Base-by-base conservation (phyloP, 2,113 vertebrate species). In the Naja naja region DNA sequence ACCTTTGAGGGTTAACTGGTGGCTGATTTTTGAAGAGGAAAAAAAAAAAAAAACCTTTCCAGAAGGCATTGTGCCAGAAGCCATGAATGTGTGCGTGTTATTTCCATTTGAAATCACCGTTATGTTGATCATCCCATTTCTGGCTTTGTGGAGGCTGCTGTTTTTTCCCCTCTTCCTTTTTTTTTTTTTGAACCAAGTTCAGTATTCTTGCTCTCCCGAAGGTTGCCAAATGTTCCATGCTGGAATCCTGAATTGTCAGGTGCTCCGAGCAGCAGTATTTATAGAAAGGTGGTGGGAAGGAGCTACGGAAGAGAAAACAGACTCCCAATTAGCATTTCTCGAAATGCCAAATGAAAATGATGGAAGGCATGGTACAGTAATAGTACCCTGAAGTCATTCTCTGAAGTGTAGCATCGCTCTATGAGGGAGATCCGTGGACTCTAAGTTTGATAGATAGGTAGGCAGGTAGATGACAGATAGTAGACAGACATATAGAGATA, bases 91-190 rank as follows among this genome's bases (percentile, higher is more conserved):
- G 11, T 5, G 55, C 12, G 4, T 89, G 69, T 56, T 85, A 85
- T 60, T 92, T 92, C 69, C 52, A 92, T 92, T 58, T 92, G 92
- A 89, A 85, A 85, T 89, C 92, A 89, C 10, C 12, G 43, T 85
- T 85, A 39, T 58, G 92, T 58, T 92, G 89, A 89, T 93, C 88
- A 11, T 93, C 89, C 69, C 54, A 20, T 88, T 5, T 93, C 74
- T 85, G n/a, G 39, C 92, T 58, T n/a, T 55, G 23, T 22, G 18
- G 1, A 14, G 10, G n/a, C 3, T 10, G 60, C 7, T 22, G 1
- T 34, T 7, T 55, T 8, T 20, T 23, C 0, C 54, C 3, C 18
- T 55, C 16, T 20, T 55, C 16, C 18, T 55, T 55, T 55, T 20
- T 1, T 54, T 18, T n/a, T 6, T 0, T 43, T 85, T 47, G 1